Evolutionary conservation across 2,797 vertebrate genomes (phyloP), one percentile per base, ranked within the genome.

Genomic region (Tapirus indicus): DNA sequence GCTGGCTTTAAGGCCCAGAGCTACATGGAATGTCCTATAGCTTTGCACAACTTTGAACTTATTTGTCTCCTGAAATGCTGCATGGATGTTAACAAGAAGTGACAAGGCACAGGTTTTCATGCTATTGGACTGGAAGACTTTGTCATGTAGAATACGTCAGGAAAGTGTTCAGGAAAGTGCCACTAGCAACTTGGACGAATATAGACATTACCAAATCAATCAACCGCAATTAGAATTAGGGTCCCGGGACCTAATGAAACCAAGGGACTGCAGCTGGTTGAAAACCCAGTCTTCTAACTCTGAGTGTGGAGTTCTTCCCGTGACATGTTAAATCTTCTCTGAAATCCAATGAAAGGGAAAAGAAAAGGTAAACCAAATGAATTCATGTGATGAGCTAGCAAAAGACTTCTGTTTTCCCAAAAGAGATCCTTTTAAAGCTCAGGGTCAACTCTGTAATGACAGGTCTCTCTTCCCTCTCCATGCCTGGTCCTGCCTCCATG

Each of bases 21-120:
- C 16, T 69, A 62, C 2, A 0, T 5, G 21, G 17, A 44, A 20
- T 2, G 56, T 80, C 18, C 41, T 58, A 44, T 14, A 86, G 75
- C 54, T 88, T 38, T 84, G 60, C 44, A 35, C 60, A 49, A 58
- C 75, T 83, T 94, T 60, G 74, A 94, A 56, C 18, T 75, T 85
- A 21, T 12, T n/a, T 89, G 27, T 78, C 16, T 41, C 95, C 56
- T 38, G 11, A 95, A 89, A 94, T 44, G 47, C 13, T 35, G 11
- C 56, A 11, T 17, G 14, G 52, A 20, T n/a, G 11, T 64, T 79
- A 93, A 75, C 52, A 68, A 91, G 52, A 41, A 88, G 38, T 8
- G 12, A 17, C 18, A 77, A 44, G 66, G 62, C 27, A n/a, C 2
- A 49, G 0, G 0, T 29, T 86, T 71, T 47, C 41, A 25, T 85